Evolutionary conservation across 2,113 vertebrate genomes (phyloP).

Genomic region (Fregata magnificens): DNA sequence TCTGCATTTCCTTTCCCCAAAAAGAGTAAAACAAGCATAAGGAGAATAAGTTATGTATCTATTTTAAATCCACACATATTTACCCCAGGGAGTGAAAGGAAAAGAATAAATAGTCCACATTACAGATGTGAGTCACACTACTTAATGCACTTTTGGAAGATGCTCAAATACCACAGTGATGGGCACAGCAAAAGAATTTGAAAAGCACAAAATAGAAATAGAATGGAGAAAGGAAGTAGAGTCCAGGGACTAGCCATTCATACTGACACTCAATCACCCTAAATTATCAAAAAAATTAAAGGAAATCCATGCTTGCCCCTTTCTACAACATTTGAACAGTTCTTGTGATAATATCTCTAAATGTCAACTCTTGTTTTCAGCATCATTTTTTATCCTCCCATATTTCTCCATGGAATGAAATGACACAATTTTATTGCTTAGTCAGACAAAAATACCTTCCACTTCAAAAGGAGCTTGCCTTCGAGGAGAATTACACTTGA

Average conservation of each 20-base stretch:
- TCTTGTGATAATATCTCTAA: not conserved
- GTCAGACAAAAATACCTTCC: conserved; percentile 54
- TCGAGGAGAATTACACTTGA: conserved; percentile 51
- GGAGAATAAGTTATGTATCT: not conserved
- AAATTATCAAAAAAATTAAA: not conserved
- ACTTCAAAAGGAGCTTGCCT: conserved; percentile 59
- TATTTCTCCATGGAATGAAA: conserved; percentile 35
- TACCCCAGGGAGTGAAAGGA: conserved; percentile 36
- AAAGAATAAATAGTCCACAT: conserved; percentile 54
- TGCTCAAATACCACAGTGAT: conserved; percentile 41
- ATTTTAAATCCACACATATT: conserved; percentile 62
- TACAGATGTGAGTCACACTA: conserved; percentile 61
- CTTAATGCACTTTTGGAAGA: conserved; percentile 58
- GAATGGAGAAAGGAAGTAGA: not conserved
- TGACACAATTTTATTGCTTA: conserved; percentile 55
- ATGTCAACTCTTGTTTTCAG: conserved; percentile 16
- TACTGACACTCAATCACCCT: not conserved
- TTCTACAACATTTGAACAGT: not conserved
- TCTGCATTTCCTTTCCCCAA: conserved; percentile 14
- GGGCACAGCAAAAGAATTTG: not conserved
- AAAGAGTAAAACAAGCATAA: conserved; percentile 33
- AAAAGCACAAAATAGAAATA: conserved; percentile 39
- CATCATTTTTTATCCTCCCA: not conserved
- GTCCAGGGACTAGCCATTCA: conserved; percentile 30
- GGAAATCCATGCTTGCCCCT: not conserved